Conservation (phyloP, 1,140 invertebrate species). For the Sitodiplosis mosellana region DNA sequence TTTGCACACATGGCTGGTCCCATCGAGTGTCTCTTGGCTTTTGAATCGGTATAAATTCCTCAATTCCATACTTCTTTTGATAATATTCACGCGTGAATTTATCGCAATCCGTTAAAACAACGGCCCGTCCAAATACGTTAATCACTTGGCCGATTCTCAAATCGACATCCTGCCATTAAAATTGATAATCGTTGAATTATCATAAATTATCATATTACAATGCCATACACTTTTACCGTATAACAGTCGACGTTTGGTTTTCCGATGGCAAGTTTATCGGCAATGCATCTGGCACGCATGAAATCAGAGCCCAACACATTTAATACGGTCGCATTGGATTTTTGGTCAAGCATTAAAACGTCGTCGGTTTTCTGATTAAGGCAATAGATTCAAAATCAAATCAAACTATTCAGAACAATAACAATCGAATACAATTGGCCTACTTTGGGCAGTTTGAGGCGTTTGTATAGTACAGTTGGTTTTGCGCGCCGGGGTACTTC, state of each 20-base stretch:
- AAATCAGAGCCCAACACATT: conserved; percentile 46
- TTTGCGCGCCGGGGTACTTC: conserved; percentile 51
- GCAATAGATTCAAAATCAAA: neutral
- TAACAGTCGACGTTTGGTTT: conserved; percentile 37
- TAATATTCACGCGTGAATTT: conserved; percentile 77
- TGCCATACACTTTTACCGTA: conserved; percentile 17
- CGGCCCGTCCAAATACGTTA: conserved; percentile 57
- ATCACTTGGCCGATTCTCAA: conserved; percentile 61
- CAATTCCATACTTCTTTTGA: conserved; percentile 34
- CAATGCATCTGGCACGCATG: conserved; percentile 36
- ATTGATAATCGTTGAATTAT: no score
- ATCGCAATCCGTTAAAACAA: conserved; percentile 72
- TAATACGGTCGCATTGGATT: conserved; percentile 39
- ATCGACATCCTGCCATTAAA: conserved; percentile 35
- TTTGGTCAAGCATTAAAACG: conserved; percentile 37
- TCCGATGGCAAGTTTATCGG: conserved; percentile 35
- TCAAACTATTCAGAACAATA: neutral
- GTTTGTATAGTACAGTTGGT: conserved; percentile 49
- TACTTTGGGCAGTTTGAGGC: conserved; percentile 62
- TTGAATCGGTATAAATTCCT: conserved; percentile 37
- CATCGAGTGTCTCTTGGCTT: conserved; percentile 22
- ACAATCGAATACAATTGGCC: conserved; percentile 3
- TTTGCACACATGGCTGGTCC: conserved; percentile 21
- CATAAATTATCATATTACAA: no score
- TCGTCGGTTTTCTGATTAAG: conserved; percentile 15